phyloP scores from a whole-genome alignment of 1,140 invertebrate genomes.

The Drosophila willistoni region DNA sequence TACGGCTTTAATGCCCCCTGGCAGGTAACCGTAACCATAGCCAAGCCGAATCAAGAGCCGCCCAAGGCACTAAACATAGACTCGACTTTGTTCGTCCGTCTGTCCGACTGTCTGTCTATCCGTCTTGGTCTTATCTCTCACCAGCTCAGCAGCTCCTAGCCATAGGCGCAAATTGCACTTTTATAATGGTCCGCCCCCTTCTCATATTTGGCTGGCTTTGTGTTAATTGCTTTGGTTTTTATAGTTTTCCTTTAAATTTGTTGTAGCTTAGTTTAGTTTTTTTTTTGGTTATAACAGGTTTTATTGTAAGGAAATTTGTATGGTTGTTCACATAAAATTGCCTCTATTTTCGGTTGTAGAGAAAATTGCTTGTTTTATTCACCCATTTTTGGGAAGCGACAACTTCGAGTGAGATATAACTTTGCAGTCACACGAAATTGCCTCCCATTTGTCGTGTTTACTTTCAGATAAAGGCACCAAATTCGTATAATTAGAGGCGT shows the following conservation, averaged over 20 bases:
- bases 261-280: constrained; percentile 12
- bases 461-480: constrained; percentile 71
- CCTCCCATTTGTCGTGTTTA: constrained; percentile 74
- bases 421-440: constrained; percentile 41
- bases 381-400: constrained; percentile 38
- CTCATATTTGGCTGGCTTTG: constrained; percentile 47
- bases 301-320: constrained; percentile 58
- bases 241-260: constrained; percentile 17
- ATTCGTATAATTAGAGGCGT: constrained; percentile 76
- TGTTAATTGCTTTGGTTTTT: constrained; percentile 63
- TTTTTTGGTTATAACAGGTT: constrained; percentile 50
- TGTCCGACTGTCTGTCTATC: constrained; percentile 12
- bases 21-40: constrained; percentile 49
- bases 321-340: constrained; percentile 48
- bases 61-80: constrained; percentile 46
- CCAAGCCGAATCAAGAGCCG: neutral
- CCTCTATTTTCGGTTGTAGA: constrained; percentile 61
- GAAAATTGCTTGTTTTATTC: constrained; percentile 62
- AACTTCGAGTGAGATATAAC: constrained; percentile 32
- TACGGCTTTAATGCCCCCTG: constrained; percentile 69
- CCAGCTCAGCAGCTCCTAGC: constrained; percentile 12
- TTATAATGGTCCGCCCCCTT: constrained; percentile 66
- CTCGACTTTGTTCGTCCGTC: constrained; percentile 16
- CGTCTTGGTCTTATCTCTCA: constrained; percentile 48
- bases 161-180: constrained; percentile 67